Base-by-base conservation (phyloP, 2,888 invertebrate genomes). In the Sisyra nigra region DNA sequence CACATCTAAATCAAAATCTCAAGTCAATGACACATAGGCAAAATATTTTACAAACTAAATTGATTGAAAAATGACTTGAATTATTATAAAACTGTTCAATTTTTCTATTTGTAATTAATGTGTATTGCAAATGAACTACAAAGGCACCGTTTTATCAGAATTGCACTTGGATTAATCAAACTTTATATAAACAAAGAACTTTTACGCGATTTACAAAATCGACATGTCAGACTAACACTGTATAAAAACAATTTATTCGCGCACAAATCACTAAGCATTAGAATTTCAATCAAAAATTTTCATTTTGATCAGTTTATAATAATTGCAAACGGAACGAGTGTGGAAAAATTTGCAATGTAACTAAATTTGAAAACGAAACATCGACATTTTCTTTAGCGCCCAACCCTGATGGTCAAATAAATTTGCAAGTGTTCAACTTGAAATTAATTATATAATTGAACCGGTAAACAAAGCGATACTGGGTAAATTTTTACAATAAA, bases 381-480 rank as follows among this genome's bases (percentile, higher is more conserved):
- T 24, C 24, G 24, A 24, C 24, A 24, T 24, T 24, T 24, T 24
- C 24, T 24, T 5, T 2, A 37, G 4, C 37, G 37, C 37, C 37
- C 37, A 37, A n/a, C 37, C 37, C 37, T 18, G 19, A 37, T 11
- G 17, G 18, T 18, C 37, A 37, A 37, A 24, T 24, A 24, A 24
- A 24, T 24, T 24, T 7, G 37, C 37, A 33, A 33, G 3, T 18
- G 19, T 19, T 37, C 17, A 17, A 8, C 37, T 8, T 17, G 11
- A 37, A 37, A 37, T 3, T 9, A 42, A 33, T 42, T 42, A 42
- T 15, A 42, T 42, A 42, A 42, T 42, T 29, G 13, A 15, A 9
- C 40, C 40, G 42, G 35, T 24, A 10, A 34, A 41, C 33, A 43
- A 35, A 30, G 29, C 9, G 19, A 39, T 40, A 42, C 24, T 11